These are phyloP conservation scores for Mormyrus lacerda DNA, from an alignment of 2,113 vertebrate genomes.

Conservation along the genomic window DNA sequence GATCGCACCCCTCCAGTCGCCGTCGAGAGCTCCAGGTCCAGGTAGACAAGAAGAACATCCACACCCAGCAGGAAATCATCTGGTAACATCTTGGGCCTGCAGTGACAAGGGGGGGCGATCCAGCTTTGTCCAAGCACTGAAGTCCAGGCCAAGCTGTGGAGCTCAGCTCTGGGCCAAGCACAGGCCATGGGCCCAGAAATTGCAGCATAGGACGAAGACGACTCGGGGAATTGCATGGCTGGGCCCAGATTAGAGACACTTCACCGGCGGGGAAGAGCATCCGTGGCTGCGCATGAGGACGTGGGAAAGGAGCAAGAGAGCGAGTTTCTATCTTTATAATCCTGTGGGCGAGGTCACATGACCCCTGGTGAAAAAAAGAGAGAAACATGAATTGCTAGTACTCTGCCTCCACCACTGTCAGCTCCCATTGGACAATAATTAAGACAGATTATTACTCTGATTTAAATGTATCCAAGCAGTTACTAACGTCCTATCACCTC, in stretches of 20 bases:
- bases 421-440: not conserved
- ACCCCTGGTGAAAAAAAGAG: not conserved
- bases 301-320: not conserved
- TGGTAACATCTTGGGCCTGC: not conserved
- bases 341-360: not conserved
- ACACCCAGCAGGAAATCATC: not conserved
- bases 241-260: not conserved
- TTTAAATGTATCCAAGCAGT: not conserved
- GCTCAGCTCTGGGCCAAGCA: not conserved
- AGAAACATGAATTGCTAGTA: not conserved
- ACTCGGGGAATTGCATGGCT: not conserved
- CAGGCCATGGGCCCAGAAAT: not conserved
- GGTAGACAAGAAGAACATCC: not conserved
- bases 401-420: not conserved
- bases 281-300: not conserved
- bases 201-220: not conserved
- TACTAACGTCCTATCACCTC: not conserved
- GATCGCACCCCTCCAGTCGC: not conserved
- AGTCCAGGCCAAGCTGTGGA: not conserved
- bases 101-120: not conserved
- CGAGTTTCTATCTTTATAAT: not conserved
- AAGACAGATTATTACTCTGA: not conserved
- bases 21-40: not conserved
- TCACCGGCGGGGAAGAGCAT: not conserved
- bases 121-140: not conserved